Percentiles rank a stretch among this genome's conserved stretches.
phyloP scores from a whole-genome alignment of 2,888 invertebrate genomes.

The Seira musarum region DNA sequence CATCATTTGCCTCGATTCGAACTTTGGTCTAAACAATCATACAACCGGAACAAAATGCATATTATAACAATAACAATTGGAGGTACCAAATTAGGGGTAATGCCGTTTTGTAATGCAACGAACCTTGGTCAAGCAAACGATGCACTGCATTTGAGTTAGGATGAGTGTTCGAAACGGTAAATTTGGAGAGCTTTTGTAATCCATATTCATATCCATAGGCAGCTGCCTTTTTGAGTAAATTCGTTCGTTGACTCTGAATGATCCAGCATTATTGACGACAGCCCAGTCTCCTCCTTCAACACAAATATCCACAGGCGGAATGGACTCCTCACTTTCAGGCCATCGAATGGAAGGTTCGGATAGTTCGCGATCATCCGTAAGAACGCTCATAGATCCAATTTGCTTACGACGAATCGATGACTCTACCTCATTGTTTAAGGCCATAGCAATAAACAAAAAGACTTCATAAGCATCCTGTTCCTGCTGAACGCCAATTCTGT shows the following conservation, averaged over 20 bases:
- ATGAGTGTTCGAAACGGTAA: constrained; percentile 84
- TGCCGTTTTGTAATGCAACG: constrained; percentile 42
- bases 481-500: constrained; percentile 87
- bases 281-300: constrained; percentile 39
- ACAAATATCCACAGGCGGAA: constrained; percentile 24
- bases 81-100: neutral
- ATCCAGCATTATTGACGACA: constrained; percentile 12
- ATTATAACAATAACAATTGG: constrained; percentile 67
- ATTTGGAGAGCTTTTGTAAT: constrained; percentile 30
- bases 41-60: too few species aligned
- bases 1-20: constrained; percentile 94
- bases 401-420: constrained; percentile 53
- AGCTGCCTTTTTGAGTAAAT: constrained; percentile 45
- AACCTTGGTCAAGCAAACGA: constrained; percentile 81
- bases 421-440: constrained; percentile 86
- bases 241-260: constrained; percentile 22
- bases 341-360: too few species aligned
- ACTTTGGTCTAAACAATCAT: constrained; percentile 88
- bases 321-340: neutral
- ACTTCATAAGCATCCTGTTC: constrained; percentile 97
- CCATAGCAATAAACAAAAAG: constrained; percentile 89
- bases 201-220: neutral
- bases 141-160: constrained; percentile 84
- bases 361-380: too few species aligned
- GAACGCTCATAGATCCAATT: constrained; percentile 31